These are phyloP conservation scores for Xiphias gladius DNA, from an alignment of 2,113 vertebrate species.

Conservation along the genomic window DNA sequence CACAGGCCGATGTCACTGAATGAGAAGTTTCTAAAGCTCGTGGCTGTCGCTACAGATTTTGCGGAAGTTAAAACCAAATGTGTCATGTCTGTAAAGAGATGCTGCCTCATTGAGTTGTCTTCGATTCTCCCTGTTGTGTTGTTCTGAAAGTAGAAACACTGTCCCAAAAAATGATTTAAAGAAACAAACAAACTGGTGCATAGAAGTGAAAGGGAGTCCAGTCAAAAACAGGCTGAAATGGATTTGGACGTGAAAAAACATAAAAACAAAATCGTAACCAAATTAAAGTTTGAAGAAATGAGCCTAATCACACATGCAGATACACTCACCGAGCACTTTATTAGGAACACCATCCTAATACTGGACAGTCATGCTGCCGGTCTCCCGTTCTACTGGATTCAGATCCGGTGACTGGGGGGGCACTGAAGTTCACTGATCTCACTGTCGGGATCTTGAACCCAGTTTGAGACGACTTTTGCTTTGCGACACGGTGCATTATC, in stretches of 20 bases:
- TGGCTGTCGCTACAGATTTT: conserved; percentile 29
- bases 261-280: not conserved
- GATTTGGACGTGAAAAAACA: too few species aligned
- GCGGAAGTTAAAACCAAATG: conserved; percentile 14
- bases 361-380: too few species aligned
- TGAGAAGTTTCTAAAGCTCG: conserved; percentile 23
- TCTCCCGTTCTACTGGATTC: too few species aligned
- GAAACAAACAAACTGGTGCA: not conserved
- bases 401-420: too few species aligned
- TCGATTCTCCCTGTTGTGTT: not conserved
- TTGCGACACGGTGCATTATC: too few species aligned
- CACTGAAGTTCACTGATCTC: too few species aligned
- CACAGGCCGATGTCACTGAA: conserved; percentile 31
- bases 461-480: too few species aligned
- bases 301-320: too few species aligned
- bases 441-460: too few species aligned
- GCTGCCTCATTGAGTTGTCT: not conserved
- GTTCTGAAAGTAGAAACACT: not conserved
- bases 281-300: not conserved
- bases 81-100: not conserved
- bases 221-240: not conserved
- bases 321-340: too few species aligned
- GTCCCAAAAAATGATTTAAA: conserved; percentile 19
- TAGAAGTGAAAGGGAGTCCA: not conserved
- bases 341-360: too few species aligned